Evolutionary conservation across 2,888 invertebrate genomes (phyloP).

Genomic region (Uropetala carovei): DNA sequence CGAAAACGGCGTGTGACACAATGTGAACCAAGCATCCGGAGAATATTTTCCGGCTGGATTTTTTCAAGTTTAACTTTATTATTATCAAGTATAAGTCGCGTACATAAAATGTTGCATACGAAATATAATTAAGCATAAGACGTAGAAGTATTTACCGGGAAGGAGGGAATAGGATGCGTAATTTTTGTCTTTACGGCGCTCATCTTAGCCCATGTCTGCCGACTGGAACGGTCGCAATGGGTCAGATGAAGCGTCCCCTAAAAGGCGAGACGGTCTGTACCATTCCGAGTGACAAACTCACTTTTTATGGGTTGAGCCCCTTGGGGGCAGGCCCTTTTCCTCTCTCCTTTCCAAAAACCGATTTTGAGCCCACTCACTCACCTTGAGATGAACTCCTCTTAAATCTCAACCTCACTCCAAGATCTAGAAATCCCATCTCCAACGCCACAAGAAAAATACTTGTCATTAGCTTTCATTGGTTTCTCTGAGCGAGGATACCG

Average conservation of each 20-base stretch:
- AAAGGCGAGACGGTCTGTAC: not conserved
- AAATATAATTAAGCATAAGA: too few relatives aligned
- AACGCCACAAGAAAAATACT: not conserved
- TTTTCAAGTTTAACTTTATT: too few relatives aligned
- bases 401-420: slow-evolving; percentile 11
- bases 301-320: not conserved
- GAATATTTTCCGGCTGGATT: too few relatives aligned
- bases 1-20: too few relatives aligned
- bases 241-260: not conserved
- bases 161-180: too few relatives aligned
- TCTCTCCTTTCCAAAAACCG: slow-evolving; percentile 8
- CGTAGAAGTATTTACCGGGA: too few relatives aligned
- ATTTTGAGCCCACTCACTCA: not conserved
- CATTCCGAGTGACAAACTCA: not conserved
- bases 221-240: not conserved
- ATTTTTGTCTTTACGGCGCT: not conserved
- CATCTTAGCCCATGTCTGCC: not conserved
- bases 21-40: too few relatives aligned
- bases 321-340: too few relatives aligned
- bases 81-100: too few relatives aligned
- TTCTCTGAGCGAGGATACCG: not conserved
- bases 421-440: slow-evolving; percentile 24
- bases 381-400: slow-evolving; percentile 3
- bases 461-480: slow-evolving; percentile 18
- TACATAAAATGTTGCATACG: too few relatives aligned